These are phyloP conservation scores for Rugalucina vietnamica DNA, from an alignment of 2,888 invertebrate genomes.

Conservation along the genomic window DNA sequence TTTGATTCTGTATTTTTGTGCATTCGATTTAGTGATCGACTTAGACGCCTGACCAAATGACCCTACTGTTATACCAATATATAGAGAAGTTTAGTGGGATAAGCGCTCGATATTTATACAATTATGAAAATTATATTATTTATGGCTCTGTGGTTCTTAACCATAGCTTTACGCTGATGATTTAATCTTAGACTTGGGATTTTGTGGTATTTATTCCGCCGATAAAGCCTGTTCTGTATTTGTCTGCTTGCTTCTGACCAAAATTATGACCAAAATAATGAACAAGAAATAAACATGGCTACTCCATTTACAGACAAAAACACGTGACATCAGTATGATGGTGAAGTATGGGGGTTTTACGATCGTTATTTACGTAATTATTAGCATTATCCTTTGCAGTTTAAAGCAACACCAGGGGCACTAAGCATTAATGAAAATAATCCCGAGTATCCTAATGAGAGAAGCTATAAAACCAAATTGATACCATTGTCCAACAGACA, in stretches of 20 bases:
- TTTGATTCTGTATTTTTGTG: not conserved
- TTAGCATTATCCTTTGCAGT: slow-evolving; percentile 46
- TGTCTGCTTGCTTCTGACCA: not conserved
- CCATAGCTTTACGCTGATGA: slow-evolving; percentile 5
- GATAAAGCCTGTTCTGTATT: not conserved
- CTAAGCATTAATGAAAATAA: slow-evolving; percentile 49
- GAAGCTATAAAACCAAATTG: slow-evolving; percentile 60
- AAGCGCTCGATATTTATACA: slow-evolving; percentile 47
- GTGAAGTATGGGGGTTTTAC: slow-evolving; percentile 17
- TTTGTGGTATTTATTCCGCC: not conserved
- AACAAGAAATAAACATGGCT: too few relatives aligned
- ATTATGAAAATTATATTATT: slow-evolving; percentile 51
- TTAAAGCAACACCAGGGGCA: slow-evolving; percentile 43
- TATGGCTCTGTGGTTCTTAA: slow-evolving; percentile 25
- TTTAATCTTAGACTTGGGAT: slow-evolving; percentile 3
- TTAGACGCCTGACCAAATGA: slow-evolving; percentile 27
- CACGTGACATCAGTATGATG: too few relatives aligned
- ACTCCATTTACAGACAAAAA: too few relatives aligned
- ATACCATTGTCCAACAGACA: slow-evolving; percentile 46
- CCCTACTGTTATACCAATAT: slow-evolving; percentile 25
- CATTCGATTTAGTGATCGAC: not conserved
- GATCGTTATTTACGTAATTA: slow-evolving; percentile 56
- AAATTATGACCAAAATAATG: not conserved
- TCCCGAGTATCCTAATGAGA: slow-evolving; percentile 39
- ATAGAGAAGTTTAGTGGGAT: slow-evolving; percentile 48